phyloP scores from a whole-genome alignment of 2,888 invertebrate species.

The Osedax frankpressi region DNA sequence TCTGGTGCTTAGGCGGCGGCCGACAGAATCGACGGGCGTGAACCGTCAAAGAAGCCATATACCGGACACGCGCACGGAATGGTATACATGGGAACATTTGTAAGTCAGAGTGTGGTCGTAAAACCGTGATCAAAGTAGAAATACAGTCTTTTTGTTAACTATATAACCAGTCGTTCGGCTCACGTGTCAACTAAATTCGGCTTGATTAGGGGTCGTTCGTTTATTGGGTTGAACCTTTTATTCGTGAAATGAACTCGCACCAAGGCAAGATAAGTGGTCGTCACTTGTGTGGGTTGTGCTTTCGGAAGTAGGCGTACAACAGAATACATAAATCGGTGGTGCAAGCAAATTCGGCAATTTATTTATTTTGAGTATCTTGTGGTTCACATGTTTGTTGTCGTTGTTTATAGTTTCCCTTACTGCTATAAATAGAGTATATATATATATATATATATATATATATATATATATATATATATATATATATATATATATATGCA shows the following conservation, averaged over 20 bases:
- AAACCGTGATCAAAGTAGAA: slow-evolving; percentile 11
- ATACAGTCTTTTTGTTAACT: slow-evolving; percentile 3
- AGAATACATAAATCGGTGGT: not conserved
- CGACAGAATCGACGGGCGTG: not conserved
- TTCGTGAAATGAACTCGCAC: not conserved
- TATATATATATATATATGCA: slow-evolving; percentile 1
- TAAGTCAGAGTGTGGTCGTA: slow-evolving; percentile 4
- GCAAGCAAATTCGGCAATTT: slow-evolving; percentile 1
- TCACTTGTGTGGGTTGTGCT: not conserved
- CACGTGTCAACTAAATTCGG: not conserved
- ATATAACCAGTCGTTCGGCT: not conserved
- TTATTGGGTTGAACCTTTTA: slow-evolving; percentile 6
- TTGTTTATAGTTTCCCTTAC: not conserved
- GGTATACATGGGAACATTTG: not conserved
- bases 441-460: no score
- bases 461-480: not conserved
- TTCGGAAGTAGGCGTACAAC: no score
- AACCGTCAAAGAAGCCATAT: slow-evolving; percentile 4
- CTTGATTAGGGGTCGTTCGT: slow-evolving; percentile 8
- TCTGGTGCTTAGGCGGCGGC: slow-evolving; percentile 2
- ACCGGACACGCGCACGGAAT: not conserved
- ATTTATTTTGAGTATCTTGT: not conserved
- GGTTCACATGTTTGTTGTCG: not conserved
- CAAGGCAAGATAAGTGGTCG: not conserved
- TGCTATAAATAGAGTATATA: no score